Base-by-base conservation (phyloP, 2,888 invertebrate genomes). In the Unio pictorum region DNA sequence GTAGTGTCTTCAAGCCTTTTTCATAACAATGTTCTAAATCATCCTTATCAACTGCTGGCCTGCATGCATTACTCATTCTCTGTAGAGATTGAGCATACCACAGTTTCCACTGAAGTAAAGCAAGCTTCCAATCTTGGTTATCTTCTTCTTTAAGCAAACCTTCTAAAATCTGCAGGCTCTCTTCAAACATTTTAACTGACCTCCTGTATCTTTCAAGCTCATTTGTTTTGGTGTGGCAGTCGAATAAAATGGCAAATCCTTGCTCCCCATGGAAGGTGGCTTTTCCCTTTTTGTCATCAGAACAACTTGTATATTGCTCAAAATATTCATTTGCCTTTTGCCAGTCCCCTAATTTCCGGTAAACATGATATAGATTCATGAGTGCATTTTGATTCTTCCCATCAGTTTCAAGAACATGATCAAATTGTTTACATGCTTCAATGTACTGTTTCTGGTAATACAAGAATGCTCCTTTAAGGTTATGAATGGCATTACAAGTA, bases 211-310 rank as follows among this genome's bases (percentile, higher is more conserved):
- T 55, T 55, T 54, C 56, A 26, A 30, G 23, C 6, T 67, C 61
- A 26, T 23, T 7, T n/a, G 26, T 60, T 30, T 56, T 55, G 17
- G 55, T 45, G 34, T 61, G 55, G 18, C 56, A 61, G 56, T 61
- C 61, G 30, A 61, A 67, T 26, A 67, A 23, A 15, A 67, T 30
- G 1, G 67, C 55, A 67, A 67, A 61, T 28, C 55, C 67, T 56
- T 67, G 67, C 20, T 67, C 67, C 15, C 54, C 61, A 6, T 26
- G 55, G 28, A 26, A 61, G 28, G 30, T 67, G 17, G 67, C 67
- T 60, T 61, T 45, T 45, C 45, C 45, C 11, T 11, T 45, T 45
- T 45, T 45, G 45, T 45, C 20, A 59, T 20, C 6, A 23, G 56
- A 17, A 60, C 54, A 7, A 0, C 15, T 23, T 34, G 4, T 34